phyloP scores from a whole-genome alignment of 2,888 invertebrate species.

The Physocephala rufipes region DNA sequence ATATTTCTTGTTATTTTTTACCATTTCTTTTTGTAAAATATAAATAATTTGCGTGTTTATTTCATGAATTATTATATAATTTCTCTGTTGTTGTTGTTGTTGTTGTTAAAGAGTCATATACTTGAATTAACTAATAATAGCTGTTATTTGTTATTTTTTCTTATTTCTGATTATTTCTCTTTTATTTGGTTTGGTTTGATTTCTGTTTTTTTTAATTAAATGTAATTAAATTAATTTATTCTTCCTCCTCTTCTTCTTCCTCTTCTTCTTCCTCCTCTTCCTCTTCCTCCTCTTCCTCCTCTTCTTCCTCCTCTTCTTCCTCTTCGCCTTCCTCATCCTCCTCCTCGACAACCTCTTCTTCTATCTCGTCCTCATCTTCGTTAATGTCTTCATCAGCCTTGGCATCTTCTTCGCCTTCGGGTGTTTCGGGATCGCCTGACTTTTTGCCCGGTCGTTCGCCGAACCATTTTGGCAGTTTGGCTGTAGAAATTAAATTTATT shows the following conservation, averaged over 20 bases:
- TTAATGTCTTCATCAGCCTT: slow-evolving; percentile 80
- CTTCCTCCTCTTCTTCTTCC: slow-evolving; percentile 62
- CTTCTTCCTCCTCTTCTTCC: slow-evolving; percentile 71
- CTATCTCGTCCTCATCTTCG: slow-evolving; percentile 78
- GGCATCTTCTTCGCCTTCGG: slow-evolving; percentile 89
- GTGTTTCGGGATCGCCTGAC: slow-evolving; percentile 86
- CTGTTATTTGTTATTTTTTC: slow-evolving; percentile 48
- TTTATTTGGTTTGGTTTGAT: slow-evolving; percentile 53
- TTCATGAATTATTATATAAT: slow-evolving; percentile 46
- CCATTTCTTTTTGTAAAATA: slow-evolving; percentile 43
- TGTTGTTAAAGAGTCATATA: slow-evolving; percentile 46
- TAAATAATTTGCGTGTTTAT: slow-evolving; percentile 43
- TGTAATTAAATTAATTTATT: slow-evolving; percentile 63
- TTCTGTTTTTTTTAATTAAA: slow-evolving; percentile 49
- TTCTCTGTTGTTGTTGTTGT: slow-evolving; percentile 40
- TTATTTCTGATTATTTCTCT: slow-evolving; percentile 56
- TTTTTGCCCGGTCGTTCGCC: slow-evolving; percentile 95
- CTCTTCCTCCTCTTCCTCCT: slow-evolving; percentile 66
- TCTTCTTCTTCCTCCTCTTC: slow-evolving; percentile 66
- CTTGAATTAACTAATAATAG: slow-evolving; percentile 63
- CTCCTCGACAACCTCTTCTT: slow-evolving; percentile 80
- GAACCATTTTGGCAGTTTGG: slow-evolving; percentile 95
- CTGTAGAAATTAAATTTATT: slow-evolving; percentile 65
- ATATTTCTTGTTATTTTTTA: slow-evolving; percentile 41
- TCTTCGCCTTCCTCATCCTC: slow-evolving; percentile 77